phyloP scores from a whole-genome alignment of 2,888 invertebrate species.

The Rhogogaster chlorosoma region DNA sequence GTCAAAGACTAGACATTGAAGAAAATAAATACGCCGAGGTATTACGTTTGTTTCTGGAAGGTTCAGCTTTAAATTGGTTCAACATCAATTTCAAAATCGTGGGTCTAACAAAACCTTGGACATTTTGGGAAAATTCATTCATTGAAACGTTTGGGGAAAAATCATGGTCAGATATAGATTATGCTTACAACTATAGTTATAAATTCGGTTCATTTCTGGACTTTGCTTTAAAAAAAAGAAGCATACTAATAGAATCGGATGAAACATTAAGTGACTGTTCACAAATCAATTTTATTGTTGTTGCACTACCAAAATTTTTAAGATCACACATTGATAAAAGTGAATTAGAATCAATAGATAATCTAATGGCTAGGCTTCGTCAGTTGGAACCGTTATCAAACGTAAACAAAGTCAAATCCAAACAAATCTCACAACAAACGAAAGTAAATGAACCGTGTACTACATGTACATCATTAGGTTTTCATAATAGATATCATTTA shows the following conservation, averaged over 20 bases:
- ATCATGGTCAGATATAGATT: slow-evolving; percentile 53
- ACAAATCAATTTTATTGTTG: background rate
- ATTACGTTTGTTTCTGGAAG: slow-evolving; percentile 53
- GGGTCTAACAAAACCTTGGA: slow-evolving; percentile 53
- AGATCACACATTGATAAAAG: background rate
- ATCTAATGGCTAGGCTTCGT: slow-evolving; percentile 50
- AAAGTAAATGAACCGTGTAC: slow-evolving; percentile 16
- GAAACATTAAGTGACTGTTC: background rate
- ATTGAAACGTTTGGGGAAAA: slow-evolving; percentile 50
- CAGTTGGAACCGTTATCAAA: slow-evolving; percentile 20
- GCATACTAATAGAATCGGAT: background rate
- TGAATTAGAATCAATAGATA: slow-evolving; percentile 46
- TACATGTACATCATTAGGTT: slow-evolving; percentile 49
- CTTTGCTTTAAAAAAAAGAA: slow-evolving; percentile 60
- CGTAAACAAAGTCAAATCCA: slow-evolving; percentile 32
- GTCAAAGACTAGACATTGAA: slow-evolving; percentile 45
- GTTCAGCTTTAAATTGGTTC: too few species aligned
- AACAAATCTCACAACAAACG: slow-evolving; percentile 50
- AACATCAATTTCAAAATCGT: slow-evolving; percentile 55
- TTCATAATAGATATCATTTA: slow-evolving; percentile 51
- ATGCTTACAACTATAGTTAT: slow-evolving; percentile 53
- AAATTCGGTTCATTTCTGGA: slow-evolving; percentile 58
- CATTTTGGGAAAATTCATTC: slow-evolving; percentile 55
- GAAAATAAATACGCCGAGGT: slow-evolving; percentile 49
- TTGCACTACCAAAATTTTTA: background rate